Percentiles rank a stretch among this genome's conserved stretches.
Evolutionary conservation across 2,888 invertebrate genomes (phyloP).

Genomic region (Theristus sp.): DNA sequence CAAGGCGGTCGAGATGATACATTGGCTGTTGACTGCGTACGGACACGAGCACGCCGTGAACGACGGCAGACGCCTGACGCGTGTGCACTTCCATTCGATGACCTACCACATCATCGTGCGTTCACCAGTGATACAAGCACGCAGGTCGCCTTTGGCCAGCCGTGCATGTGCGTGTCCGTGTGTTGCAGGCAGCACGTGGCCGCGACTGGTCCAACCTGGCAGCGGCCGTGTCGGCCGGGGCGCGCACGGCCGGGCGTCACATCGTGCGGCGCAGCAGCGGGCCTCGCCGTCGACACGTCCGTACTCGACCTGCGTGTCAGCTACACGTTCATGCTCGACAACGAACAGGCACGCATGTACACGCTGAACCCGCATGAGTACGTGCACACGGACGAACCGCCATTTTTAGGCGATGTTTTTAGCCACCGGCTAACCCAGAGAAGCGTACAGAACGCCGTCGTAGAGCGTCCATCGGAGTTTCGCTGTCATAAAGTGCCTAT

Average conservation of each 20-base stretch:
- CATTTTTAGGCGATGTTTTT: no score
- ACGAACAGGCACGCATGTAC: constrained; percentile 19
- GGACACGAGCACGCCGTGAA: constrained; percentile 6
- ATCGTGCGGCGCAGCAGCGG: constrained; percentile 21
- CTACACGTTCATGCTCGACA: constrained; percentile 24
- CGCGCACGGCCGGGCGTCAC: constrained; percentile 33
- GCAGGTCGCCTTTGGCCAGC: no score
- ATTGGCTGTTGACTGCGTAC: constrained; percentile 2
- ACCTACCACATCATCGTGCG: constrained; percentile 34
- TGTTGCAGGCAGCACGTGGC: constrained; percentile 18
- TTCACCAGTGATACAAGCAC: no score
- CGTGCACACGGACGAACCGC: no score
- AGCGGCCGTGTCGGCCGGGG: constrained; percentile 34
- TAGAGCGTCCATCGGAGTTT: no score
- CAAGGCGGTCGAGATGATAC: constrained; percentile 24
- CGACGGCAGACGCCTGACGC: constrained; percentile 28
- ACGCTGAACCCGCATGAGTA: constrained; percentile 24
- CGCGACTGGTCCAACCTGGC: constrained; percentile 32
- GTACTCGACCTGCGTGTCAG: constrained; percentile 29
- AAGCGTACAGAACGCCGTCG: no score
- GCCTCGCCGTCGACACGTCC: constrained; percentile 15
- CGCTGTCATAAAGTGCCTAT: no score
- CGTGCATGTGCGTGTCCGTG: no score
- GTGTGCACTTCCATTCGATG: constrained; percentile 36
- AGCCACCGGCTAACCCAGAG: no score